A percentile compares a stretch with the other conserved stretches of the same genome.
These are phyloP conservation scores for Halcyon smyrnensis DNA, from an alignment of 2,797 vertebrate genomes.

Conservation along the genomic window DNA sequence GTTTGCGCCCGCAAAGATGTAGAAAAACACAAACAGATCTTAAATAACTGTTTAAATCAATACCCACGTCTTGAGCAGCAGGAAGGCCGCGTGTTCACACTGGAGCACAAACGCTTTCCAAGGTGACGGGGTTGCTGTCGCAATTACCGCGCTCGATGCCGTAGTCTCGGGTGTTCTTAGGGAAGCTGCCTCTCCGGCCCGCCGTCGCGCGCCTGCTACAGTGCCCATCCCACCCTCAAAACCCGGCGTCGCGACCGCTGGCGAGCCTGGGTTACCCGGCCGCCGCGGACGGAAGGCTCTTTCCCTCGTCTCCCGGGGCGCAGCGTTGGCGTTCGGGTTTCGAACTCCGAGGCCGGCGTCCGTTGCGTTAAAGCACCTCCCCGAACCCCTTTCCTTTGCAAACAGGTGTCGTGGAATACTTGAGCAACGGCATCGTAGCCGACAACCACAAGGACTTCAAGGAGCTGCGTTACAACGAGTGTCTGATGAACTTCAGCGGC, in stretches of 20 bases:
- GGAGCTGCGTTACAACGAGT: constrained; percentile 95
- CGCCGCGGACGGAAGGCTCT: neutral
- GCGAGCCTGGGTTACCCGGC: neutral
- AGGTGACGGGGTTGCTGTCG: neutral
- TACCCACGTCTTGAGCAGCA: neutral
- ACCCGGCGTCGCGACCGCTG: neutral
- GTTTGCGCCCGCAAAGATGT: neutral
- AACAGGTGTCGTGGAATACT: constrained; percentile 95
- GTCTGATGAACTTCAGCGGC: constrained; percentile 98
- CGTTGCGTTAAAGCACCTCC: neutral
- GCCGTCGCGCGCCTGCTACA: accelerated
- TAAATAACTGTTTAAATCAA: neutral
- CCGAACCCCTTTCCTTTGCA: neutral
- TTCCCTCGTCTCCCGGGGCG: accelerated
- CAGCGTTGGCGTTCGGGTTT: neutral
- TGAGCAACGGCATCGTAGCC: constrained; percentile 94
- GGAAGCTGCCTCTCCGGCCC: neutral
- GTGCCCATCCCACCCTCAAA: neutral
- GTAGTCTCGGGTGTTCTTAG: accelerated
- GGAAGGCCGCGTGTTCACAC: accelerated
- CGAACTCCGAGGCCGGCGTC: neutral
- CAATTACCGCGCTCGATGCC: accelerated
- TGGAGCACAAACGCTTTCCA: neutral
- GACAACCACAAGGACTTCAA: constrained; percentile 99
- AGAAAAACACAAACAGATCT: neutral